Evolutionary conservation across 2,113 vertebrate species (phyloP).

Genomic region (Chloropsis cyanopogon): DNA sequence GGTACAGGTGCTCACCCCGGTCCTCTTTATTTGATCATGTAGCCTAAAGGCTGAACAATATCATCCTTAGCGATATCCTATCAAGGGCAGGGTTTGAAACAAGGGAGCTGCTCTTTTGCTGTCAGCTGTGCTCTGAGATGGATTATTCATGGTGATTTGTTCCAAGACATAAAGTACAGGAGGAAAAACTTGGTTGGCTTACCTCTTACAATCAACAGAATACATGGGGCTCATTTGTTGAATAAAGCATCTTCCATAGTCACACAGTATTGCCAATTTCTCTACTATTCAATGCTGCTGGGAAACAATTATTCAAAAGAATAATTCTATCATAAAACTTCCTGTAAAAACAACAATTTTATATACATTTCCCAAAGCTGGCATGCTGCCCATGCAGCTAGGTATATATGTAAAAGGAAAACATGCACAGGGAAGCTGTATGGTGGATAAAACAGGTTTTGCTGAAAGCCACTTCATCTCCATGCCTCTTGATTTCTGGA

Average conservation of each 20-base stretch:
- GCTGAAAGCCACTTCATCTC: background rate
- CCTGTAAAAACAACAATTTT: background rate
- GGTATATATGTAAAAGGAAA: background rate
- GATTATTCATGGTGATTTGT: background rate
- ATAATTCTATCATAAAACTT: background rate
- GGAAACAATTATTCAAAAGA: background rate
- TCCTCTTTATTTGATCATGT: background rate
- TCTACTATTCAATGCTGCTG: background rate
- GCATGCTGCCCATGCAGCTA: background rate
- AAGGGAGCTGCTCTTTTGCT: background rate
- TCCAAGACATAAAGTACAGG: background rate
- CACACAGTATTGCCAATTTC: background rate
- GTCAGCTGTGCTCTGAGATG: background rate
- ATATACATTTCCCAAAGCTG: background rate
- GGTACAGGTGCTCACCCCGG: background rate
- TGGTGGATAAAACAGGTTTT: background rate
- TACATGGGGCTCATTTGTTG: background rate
- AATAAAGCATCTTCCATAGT: background rate
- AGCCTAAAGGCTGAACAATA: background rate
- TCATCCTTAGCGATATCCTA: background rate
- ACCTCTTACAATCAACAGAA: background rate
- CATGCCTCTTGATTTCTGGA: background rate
- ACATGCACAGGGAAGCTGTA: background rate
- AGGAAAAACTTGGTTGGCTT: background rate
- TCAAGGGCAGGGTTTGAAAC: background rate